phyloP scores from a whole-genome alignment of 1,140 invertebrate species.

The Lordiphosa mommai region DNA sequence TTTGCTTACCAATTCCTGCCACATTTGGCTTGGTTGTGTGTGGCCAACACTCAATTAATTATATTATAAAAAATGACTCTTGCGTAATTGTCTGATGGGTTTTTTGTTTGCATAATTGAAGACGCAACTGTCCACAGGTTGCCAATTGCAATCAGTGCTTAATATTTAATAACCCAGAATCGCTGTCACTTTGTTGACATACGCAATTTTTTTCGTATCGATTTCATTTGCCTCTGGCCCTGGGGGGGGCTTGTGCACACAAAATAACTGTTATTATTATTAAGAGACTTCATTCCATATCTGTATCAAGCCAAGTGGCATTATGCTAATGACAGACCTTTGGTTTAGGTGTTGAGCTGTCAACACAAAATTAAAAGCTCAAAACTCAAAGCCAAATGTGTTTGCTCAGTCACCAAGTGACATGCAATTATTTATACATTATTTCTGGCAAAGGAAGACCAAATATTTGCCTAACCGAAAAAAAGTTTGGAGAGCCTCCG shows the following conservation, averaged over 20 bases:
- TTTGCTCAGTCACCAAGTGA: no score
- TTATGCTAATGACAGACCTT: constrained; percentile 49
- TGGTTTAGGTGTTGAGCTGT: constrained; percentile 35
- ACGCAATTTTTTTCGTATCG: no score
- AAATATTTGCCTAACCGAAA: no score
- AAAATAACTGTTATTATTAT: no score
- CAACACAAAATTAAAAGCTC: constrained; percentile 21
- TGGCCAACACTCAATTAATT: constrained; percentile 13
- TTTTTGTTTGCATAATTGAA: constrained; percentile 49
- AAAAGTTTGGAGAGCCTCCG: no score
- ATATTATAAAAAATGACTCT: background rate
- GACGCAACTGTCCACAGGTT: constrained; percentile 20
- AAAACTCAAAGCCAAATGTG: no score
- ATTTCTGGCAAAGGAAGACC: background rate
- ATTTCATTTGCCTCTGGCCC: no score
- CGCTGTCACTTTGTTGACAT: constrained; percentile 26
- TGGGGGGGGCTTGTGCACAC: no score
- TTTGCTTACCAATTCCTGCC: no score
- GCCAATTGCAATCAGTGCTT: constrained; percentile 16
- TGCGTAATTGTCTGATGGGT: no score
- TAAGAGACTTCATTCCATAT: no score
- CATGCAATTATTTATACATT: background rate
- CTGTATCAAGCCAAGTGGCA: constrained; percentile 1
- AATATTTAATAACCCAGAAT: constrained; percentile 1
- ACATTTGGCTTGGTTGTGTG: no score